phyloP scores from a whole-genome alignment of 2,113 vertebrate genomes.

The Neogobius melanostomus region DNA sequence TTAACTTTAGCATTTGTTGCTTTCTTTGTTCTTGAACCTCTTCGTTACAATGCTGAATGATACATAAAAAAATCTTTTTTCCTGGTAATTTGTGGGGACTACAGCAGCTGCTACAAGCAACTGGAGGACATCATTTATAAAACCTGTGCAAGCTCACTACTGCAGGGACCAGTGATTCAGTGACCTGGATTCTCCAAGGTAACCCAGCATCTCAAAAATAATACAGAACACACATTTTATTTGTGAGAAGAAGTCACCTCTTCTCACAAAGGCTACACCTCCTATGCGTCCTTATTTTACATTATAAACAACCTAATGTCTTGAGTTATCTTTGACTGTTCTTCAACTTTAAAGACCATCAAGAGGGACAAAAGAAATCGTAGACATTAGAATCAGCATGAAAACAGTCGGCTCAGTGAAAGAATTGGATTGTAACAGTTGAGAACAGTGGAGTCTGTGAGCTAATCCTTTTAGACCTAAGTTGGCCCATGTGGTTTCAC shows the following conservation, averaged over 20 bases:
- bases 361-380: neutral
- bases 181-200: conserved; percentile 6
- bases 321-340: neutral
- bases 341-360: too few relatives aligned
- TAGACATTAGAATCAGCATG: neutral
- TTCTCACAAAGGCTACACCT: neutral
- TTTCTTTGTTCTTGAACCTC: neutral
- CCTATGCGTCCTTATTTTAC: neutral
- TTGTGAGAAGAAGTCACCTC: neutral
- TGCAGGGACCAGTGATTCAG: neutral
- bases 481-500: conserved; percentile 1
- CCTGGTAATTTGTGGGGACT: neutral
- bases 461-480: neutral
- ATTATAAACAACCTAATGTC: neutral
- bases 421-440: neutral
- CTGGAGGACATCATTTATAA: neutral
- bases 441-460: neutral
- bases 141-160: neutral
- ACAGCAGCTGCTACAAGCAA: conserved; percentile 2
- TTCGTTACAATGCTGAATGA: neutral
- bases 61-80: neutral
- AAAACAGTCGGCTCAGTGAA: neutral
- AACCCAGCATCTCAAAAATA: neutral
- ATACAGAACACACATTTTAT: neutral
- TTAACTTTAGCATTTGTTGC: neutral